These are phyloP conservation scores for Perognathus longimembris DNA, from an alignment of 2,113 vertebrate genomes.

Conservation along the genomic window DNA sequence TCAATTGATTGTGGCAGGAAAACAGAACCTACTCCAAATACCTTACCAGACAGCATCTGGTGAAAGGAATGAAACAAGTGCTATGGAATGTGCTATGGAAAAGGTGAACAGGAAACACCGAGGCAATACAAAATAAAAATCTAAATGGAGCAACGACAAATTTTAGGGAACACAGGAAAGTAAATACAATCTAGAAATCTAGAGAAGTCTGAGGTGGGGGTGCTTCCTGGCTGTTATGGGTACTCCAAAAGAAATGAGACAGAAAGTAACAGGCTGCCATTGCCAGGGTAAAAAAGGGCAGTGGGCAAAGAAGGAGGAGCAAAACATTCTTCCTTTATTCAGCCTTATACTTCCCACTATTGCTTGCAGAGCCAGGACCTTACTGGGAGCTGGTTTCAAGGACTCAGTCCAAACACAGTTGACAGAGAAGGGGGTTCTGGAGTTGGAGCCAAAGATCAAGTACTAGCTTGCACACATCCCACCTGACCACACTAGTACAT, in stretches of 20 bases:
- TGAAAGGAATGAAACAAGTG: not conserved
- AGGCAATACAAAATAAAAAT: not conserved
- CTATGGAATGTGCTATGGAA: not conserved
- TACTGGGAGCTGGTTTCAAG: not conserved
- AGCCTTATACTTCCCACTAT: not conserved
- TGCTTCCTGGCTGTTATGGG: no score
- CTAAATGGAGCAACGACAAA: not conserved
- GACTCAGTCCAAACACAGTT: not conserved
- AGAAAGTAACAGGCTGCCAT: not conserved
- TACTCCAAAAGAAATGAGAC: not conserved
- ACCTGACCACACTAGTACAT: no score
- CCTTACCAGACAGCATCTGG: not conserved
- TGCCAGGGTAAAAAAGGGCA: not conserved
- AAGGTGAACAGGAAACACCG: not conserved
- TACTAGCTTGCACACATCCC: not conserved
- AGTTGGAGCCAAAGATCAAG: not conserved
- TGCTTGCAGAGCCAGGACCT: not conserved
- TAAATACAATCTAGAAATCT: not conserved
- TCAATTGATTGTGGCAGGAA: not conserved
- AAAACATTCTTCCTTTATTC: not conserved
- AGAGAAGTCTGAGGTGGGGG: not conserved
- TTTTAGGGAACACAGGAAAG: not conserved
- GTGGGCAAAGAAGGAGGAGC: not conserved
- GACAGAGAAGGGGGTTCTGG: not conserved
- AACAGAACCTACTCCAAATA: not conserved